phyloP scores from a whole-genome alignment of 2,797 vertebrate species.

The Melanotaenia nigrans region DNA sequence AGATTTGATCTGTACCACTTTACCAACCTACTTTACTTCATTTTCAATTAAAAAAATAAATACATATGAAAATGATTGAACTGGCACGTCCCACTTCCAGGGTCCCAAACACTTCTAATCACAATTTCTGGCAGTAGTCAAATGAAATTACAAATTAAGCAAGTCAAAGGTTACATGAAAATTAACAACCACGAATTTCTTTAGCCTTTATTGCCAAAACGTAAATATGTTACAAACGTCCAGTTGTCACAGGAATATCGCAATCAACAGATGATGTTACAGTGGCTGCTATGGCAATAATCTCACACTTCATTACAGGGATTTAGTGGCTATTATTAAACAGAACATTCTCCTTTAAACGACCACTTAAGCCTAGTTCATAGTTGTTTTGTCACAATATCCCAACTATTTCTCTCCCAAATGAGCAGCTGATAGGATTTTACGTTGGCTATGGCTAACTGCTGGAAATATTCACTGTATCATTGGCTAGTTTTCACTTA shows the following conservation, averaged over 20 bases:
- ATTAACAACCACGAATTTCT: neutral
- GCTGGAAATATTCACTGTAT: constrained; percentile 59
- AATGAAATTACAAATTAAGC: neutral
- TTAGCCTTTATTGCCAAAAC: constrained; percentile 4
- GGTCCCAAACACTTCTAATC: neutral
- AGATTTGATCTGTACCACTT: neutral
- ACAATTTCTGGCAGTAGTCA: neutral
- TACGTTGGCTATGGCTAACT: constrained; percentile 57
- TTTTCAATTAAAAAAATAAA: neutral
- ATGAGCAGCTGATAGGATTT: constrained; percentile 25
- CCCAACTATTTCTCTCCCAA: constrained; percentile 21
- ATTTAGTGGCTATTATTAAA: neutral
- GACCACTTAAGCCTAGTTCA: neutral
- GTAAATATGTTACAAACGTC: constrained; percentile 10
- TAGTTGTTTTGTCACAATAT: constrained; percentile 14
- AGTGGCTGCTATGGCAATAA: constrained; percentile 14
- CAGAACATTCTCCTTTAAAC: neutral
- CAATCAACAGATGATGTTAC: constrained; percentile 39
- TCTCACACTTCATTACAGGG: neutral
- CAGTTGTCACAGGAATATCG: constrained; percentile 44
- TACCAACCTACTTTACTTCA: neutral
- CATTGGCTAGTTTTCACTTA: constrained; percentile 53
- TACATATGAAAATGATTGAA: neutral
- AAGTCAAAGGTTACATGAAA: neutral
- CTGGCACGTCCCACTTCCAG: neutral